Evolutionary conservation across 2,113 vertebrate genomes (phyloP).

Genomic region (Epinephelus cyanopodus): DNA sequence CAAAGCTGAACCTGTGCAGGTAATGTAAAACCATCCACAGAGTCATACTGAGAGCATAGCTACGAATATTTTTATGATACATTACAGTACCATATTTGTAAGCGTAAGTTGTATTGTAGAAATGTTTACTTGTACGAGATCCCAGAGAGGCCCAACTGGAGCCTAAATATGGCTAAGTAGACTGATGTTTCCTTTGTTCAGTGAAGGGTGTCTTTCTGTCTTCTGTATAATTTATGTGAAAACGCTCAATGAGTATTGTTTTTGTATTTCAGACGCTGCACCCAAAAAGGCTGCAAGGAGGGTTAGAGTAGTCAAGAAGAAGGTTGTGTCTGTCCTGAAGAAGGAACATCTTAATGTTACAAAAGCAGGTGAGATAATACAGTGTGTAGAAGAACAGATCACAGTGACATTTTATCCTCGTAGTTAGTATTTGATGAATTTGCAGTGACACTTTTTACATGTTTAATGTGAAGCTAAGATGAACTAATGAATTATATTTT

Average conservation of each 20-base stretch:
- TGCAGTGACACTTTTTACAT: background rate
- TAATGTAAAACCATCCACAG: background rate
- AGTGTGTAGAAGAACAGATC: background rate
- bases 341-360: too few relatives aligned
- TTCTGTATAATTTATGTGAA: background rate
- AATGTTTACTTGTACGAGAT: too few relatives aligned
- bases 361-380: background rate
- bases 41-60: background rate
- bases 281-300: conserved; percentile 17
- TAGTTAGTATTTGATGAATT: background rate
- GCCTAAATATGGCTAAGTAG: background rate
- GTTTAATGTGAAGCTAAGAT: background rate
- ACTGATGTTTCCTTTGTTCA: background rate
- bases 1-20: background rate
- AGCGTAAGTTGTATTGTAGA: too few relatives aligned
- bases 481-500: background rate
- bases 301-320: conserved; percentile 45
- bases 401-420: background rate
- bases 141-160: too few relatives aligned
- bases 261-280: conserved; percentile 49
- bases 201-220: background rate
- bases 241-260: background rate
- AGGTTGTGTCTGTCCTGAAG: conserved; percentile 35
- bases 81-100: too few relatives aligned
- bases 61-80: too few relatives aligned